Evolutionary conservation across 2,888 invertebrate genomes (phyloP).

Genomic region (Stenolophus ochropezus): DNA sequence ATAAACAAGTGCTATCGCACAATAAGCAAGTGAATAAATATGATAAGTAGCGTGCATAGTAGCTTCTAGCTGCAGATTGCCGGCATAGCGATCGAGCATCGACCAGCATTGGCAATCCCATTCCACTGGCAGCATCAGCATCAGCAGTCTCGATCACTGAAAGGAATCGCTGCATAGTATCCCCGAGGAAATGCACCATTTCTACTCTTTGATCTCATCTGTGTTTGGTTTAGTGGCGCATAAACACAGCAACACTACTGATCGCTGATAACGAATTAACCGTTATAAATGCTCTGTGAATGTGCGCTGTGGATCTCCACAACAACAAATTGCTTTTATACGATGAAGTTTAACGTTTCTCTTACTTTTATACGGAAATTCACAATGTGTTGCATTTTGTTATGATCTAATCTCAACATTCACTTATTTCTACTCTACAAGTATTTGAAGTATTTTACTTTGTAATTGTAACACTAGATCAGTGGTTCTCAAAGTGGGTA

Average conservation of each 20-base stretch:
- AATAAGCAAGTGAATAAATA: background rate
- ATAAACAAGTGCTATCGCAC: background rate
- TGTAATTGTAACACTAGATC: too few species aligned
- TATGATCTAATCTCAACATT: too few species aligned
- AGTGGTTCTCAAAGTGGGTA: too few species aligned
- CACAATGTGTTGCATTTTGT: too few species aligned
- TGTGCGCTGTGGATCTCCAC: too few species aligned
- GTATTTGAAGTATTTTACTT: too few species aligned
- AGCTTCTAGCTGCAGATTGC: background rate
- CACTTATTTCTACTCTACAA: too few species aligned
- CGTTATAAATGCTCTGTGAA: slow-evolving; percentile 47
- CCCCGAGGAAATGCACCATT: slow-evolving; percentile 40
- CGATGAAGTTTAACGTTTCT: too few species aligned
- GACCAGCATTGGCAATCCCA: background rate
- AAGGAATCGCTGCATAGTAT: background rate
- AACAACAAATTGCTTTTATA: too few species aligned
- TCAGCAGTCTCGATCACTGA: background rate
- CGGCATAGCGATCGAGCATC: background rate
- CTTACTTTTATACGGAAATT: too few species aligned
- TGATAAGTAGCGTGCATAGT: background rate
- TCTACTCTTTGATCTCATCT: slow-evolving; percentile 47
- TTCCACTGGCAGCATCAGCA: background rate
- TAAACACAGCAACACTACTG: slow-evolving; percentile 37
- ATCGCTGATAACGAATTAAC: slow-evolving; percentile 45
- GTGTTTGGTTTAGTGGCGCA: slow-evolving; percentile 40